These are phyloP conservation scores for Tenodera sinensis DNA, from an alignment of 2,888 invertebrate genomes.

Conservation along the genomic window DNA sequence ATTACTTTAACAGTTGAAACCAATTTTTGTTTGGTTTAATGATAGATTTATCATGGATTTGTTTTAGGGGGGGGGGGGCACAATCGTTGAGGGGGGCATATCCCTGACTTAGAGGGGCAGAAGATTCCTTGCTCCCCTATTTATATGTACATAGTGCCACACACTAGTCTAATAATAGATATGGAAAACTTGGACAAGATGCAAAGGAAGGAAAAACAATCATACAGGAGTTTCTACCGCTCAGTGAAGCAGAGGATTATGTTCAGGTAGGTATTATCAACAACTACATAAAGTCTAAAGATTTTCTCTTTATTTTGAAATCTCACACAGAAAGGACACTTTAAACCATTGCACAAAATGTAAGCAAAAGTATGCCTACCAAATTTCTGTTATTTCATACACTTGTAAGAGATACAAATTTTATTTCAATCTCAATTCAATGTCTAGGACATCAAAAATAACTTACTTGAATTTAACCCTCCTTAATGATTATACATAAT, in stretches of 20 bases:
- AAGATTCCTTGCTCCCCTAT: too few species aligned
- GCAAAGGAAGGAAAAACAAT: too few species aligned
- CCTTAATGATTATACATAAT: neutral
- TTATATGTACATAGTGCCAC: too few species aligned
- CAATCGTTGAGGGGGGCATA: too few species aligned
- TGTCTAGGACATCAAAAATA: conserved; percentile 22
- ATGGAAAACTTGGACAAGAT: too few species aligned
- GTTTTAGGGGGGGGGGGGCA: too few species aligned
- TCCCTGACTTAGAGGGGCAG: too few species aligned
- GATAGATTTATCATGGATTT: too few species aligned
- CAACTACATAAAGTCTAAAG: neutral
- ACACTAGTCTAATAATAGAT: too few species aligned
- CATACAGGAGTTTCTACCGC: too few species aligned
- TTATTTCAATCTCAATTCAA: neutral
- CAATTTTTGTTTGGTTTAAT: too few species aligned
- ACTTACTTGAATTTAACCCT: conserved; percentile 1
- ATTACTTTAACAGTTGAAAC: too few species aligned
- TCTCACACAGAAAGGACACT: conserved; percentile 31
- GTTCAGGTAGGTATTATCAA: neutral
- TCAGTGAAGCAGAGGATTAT: neutral
- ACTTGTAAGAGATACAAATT: neutral
- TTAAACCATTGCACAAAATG: conserved; percentile 32
- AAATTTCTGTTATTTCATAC: conserved; percentile 13
- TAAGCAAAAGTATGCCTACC: conserved; percentile 28
- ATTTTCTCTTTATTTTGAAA: conserved; percentile 20